Percentiles rank a stretch among this genome's conserved stretches.
Evolutionary conservation across 2,113 vertebrate genomes (phyloP).

Genomic region (Coryphaenoides rupestris): DNA sequence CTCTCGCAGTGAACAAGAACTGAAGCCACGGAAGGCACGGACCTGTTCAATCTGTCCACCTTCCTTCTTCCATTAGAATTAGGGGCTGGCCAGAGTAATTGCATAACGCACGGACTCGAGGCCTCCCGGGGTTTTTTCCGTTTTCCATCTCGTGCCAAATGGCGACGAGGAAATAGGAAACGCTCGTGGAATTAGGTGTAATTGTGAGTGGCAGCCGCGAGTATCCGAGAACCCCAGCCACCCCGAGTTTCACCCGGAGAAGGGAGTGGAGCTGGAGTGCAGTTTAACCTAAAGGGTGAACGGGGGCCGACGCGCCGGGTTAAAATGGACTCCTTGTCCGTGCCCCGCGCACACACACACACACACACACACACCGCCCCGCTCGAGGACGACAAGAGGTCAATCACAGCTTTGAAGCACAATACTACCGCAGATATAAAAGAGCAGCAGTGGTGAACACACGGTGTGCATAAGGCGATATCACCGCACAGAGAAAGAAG

Average conservation of each 20-base stretch:
- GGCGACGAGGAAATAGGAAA: conserved; percentile 66
- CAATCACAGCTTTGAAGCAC: conserved; percentile 68
- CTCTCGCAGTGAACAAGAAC: conserved; percentile 27
- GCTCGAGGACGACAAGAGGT: conserved; percentile 58
- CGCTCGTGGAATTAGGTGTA: conserved; percentile 58
- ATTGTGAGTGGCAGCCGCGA: conserved; percentile 58
- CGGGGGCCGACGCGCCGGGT: conserved; percentile 40
- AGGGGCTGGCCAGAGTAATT: conserved; percentile 63
- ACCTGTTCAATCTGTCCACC: conserved; percentile 48
- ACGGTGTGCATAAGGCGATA: conserved; percentile 44
- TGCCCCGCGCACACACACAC: conserved; percentile 28
- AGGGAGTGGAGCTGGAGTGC: conserved; percentile 44
- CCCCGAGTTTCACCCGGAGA: conserved; percentile 33
- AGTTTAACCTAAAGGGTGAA: conserved; percentile 49
- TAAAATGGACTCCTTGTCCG: conserved; percentile 54
- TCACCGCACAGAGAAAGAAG: conserved; percentile 23
- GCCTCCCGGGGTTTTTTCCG: conserved; percentile 53
- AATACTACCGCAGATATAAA: conserved; percentile 59
- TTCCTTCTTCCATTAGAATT: conserved; percentile 42
- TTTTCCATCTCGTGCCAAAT: conserved; percentile 60
- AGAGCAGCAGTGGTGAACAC: conserved; percentile 56
- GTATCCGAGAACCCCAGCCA: conserved; percentile 42
- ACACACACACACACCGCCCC: conserved; percentile 36
- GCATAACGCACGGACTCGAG: conserved; percentile 52
- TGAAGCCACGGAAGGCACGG: conserved; percentile 17